phyloP scores from a whole-genome alignment of 2,888 invertebrate genomes.

The Cosmia trapezina region DNA sequence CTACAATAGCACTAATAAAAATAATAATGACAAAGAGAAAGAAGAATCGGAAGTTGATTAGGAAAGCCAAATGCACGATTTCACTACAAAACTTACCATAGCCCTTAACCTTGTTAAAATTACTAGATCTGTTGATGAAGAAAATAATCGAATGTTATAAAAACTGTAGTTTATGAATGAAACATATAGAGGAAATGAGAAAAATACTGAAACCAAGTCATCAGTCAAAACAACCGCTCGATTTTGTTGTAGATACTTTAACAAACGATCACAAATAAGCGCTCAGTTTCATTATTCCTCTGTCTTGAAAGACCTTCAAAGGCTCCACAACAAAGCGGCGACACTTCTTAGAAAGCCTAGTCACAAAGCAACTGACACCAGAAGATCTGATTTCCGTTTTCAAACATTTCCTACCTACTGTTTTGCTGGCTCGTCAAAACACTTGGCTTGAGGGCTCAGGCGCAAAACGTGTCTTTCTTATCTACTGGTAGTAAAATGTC shows the following conservation, averaged over 20 bases:
- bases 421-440: constrained; percentile 10
- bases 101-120: too few relatives aligned
- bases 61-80: background rate
- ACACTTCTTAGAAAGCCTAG: background rate
- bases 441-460: background rate
- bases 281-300: background rate
- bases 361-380: background rate
- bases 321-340: background rate
- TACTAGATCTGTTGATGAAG: background rate
- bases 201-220: background rate
- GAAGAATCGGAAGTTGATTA: background rate
- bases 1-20: too few relatives aligned
- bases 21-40: background rate
- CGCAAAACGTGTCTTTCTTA: too few relatives aligned
- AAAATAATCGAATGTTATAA: background rate
- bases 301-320: background rate
- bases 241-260: background rate
- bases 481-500: too few relatives aligned
- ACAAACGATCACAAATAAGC: background rate
- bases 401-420: constrained; percentile 18
- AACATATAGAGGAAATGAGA: background rate
- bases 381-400: constrained; percentile 27
- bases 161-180: background rate
- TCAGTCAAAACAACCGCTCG: background rate
- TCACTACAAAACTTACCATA: background rate